Conservation (phyloP, 2,888 invertebrate species). For the Invenusta paracnida region DNA sequence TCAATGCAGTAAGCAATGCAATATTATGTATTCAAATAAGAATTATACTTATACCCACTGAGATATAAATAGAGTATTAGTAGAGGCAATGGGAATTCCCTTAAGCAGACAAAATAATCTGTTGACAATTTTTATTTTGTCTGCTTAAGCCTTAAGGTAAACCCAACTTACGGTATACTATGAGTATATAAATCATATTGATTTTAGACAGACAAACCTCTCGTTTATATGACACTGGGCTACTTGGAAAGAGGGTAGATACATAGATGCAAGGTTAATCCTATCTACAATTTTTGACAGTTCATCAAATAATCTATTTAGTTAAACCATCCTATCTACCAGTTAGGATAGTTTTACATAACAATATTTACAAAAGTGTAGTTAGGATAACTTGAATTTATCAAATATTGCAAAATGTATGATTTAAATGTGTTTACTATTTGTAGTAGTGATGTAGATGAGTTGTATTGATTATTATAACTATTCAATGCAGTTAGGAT, state of each 20-base stretch:
- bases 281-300: not conserved
- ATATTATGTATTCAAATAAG: too few relatives aligned
- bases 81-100: too few relatives aligned
- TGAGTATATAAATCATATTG: too few relatives aligned
- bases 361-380: not conserved
- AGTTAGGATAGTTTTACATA: not conserved
- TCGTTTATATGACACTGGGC: not conserved
- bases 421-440: not conserved
- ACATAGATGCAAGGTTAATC: not conserved
- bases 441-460: not conserved
- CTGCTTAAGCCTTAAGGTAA: too few relatives aligned
- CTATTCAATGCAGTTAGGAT: not conserved
- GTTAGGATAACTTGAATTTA: not conserved
- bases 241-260: not conserved
- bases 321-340: not conserved
- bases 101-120: not conserved
- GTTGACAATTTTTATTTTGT: too few relatives aligned
- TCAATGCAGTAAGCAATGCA: too few relatives aligned
- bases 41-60: too few relatives aligned
- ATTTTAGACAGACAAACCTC: too few relatives aligned
- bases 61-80: too few relatives aligned
- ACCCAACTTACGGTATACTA: too few relatives aligned
- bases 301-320: not conserved
- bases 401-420: not conserved
- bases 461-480: not conserved